phyloP scores from a whole-genome alignment of 2,113 vertebrate genomes.

The Carollia perspicillata region DNA sequence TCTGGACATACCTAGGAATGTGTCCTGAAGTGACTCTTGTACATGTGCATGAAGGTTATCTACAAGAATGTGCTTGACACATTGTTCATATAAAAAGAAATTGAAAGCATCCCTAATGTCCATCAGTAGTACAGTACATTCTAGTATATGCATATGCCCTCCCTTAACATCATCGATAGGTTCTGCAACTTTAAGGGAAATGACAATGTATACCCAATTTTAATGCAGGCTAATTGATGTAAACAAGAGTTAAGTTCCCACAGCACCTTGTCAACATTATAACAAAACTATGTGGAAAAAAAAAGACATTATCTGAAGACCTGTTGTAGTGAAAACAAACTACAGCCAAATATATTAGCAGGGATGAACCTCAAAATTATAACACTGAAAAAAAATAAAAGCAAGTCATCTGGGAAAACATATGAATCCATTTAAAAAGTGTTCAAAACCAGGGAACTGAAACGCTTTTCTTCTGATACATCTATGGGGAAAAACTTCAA shows the following conservation, averaged over 20 bases:
- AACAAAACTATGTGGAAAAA: neutral
- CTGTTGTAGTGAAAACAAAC: neutral
- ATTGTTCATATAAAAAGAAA: neutral
- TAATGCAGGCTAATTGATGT: neutral
- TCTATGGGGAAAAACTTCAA: neutral
- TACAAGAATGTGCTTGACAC: neutral
- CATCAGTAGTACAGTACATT: neutral
- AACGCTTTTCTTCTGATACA: neutral
- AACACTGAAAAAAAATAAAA: neutral
- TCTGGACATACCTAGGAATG: neutral
- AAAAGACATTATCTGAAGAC: neutral
- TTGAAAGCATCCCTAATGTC: neutral
- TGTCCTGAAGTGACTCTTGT: neutral
- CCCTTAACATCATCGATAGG: neutral
- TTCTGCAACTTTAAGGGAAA: neutral
- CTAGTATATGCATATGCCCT: neutral
- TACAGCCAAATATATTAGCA: neutral
- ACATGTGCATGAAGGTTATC: neutral
- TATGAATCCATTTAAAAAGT: neutral
- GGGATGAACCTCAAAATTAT: neutral
- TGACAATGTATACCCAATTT: neutral
- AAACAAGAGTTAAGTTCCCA: neutral
- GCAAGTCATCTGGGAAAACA: neutral
- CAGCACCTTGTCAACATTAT: neutral
- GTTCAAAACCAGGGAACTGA: neutral